Conservation (phyloP, 2,797 vertebrate genomes). For the Hypotaenidia okinawae region DNA sequence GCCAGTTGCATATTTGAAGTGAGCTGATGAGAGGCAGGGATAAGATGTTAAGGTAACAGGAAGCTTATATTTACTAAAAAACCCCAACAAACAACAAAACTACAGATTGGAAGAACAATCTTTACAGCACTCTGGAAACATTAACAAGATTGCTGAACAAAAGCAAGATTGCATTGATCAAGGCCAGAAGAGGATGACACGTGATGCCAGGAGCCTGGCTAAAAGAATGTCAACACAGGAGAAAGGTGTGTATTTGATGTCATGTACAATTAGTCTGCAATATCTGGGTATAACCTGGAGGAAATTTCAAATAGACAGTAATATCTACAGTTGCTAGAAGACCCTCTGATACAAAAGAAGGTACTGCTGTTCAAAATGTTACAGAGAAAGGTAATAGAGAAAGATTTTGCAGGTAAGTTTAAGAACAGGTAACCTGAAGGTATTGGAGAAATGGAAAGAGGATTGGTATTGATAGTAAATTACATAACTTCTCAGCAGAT, state of each 20-base stretch:
- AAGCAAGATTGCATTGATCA: not conserved
- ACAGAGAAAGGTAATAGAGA: not conserved
- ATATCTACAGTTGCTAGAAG: not conserved
- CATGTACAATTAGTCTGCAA: not conserved
- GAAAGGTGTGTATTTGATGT: not conserved
- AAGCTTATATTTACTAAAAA: not conserved
- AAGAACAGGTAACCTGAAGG: not conserved
- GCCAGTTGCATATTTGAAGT: not conserved
- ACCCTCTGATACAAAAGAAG: not conserved
- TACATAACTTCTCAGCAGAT: not conserved
- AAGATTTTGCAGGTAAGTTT: not conserved
- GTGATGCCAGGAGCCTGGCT: not conserved
- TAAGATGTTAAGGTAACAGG: not conserved
- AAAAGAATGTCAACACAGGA: not conserved
- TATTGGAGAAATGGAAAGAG: conserved; percentile 10
- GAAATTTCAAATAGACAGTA: not conserved
- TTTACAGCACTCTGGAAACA: not conserved
- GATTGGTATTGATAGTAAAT: conserved; percentile 45
- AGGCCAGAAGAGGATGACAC: not conserved
- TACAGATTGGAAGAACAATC: not conserved
- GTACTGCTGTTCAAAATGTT: not conserved
- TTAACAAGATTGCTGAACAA: not conserved
- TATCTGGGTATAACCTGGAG: not conserved
- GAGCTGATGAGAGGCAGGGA: not conserved
- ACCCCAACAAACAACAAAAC: not conserved